Conservation (phyloP, 2,797 vertebrate species). For the Phylloscopus collybita region DNA sequence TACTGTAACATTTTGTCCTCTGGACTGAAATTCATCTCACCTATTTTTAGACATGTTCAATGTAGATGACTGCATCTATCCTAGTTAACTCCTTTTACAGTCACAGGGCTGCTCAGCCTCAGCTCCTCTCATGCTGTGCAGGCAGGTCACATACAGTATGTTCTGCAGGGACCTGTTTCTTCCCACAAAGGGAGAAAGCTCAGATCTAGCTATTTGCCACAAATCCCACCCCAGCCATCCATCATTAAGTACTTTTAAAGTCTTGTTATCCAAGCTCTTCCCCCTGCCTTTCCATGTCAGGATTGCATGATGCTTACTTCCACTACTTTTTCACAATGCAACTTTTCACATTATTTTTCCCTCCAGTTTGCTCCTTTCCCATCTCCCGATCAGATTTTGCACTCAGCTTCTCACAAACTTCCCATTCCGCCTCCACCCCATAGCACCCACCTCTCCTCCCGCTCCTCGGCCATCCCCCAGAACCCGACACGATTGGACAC, state of each 20-base stretch:
- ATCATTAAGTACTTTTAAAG: background rate
- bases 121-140: background rate
- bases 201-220: background rate
- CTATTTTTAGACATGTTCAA: slow-evolving; percentile 37
- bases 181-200: background rate
- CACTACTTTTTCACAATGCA: background rate
- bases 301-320: background rate
- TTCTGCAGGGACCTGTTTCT: background rate
- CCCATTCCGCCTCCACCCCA: background rate
- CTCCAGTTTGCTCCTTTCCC: background rate
- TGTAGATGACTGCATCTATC: background rate
- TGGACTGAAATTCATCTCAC: background rate
- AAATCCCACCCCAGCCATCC: background rate
- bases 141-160: background rate
- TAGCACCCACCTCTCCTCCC: accelerated
- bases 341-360: background rate
- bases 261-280: background rate
- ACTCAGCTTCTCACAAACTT: background rate
- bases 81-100: slow-evolving; percentile 22
- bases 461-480: background rate
- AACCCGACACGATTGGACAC: accelerated
- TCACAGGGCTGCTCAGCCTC: background rate
- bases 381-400: background rate
- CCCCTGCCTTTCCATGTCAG: background rate
- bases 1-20: slow-evolving; percentile 10